These are phyloP conservation scores for Podiceps cristatus DNA, from an alignment of 2,113 vertebrate genomes.

Conservation along the genomic window DNA sequence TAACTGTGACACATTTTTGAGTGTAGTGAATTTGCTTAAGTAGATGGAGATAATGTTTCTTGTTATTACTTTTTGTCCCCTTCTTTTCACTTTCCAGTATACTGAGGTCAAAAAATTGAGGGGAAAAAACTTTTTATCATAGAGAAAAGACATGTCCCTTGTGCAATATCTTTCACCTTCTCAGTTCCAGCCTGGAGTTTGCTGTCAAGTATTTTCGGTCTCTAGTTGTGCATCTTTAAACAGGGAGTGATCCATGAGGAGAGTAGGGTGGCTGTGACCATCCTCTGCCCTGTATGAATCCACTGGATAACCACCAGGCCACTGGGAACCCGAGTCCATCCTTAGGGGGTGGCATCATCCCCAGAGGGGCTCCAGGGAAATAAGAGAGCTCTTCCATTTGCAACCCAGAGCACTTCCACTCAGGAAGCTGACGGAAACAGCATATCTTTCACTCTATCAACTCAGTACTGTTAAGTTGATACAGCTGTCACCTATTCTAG, in stretches of 20 bases:
- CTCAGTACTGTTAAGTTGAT: neutral
- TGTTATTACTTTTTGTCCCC: neutral
- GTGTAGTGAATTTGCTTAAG: neutral
- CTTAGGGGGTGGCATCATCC: neutral
- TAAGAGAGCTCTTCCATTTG: neutral
- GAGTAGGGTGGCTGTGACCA: neutral
- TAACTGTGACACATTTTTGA: neutral
- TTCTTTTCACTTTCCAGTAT: neutral
- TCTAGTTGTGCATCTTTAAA: slow-evolving; percentile 14
- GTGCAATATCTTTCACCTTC: neutral
- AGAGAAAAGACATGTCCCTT: neutral
- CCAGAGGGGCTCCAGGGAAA: neutral
- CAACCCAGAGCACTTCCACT: neutral
- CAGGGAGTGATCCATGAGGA: neutral
- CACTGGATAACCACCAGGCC: neutral
- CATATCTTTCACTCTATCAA: neutral
- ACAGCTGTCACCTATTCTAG: neutral
- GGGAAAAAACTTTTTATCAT: neutral
- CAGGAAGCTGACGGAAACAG: neutral
- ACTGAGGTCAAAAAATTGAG: neutral
- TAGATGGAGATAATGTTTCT: neutral
- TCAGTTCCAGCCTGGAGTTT: neutral
- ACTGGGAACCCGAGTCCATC: neutral
- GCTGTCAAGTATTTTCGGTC: neutral
- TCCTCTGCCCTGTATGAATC: neutral